Conservation (phyloP, 2,888 invertebrate genomes). For the Trichopoda pennipes region DNA sequence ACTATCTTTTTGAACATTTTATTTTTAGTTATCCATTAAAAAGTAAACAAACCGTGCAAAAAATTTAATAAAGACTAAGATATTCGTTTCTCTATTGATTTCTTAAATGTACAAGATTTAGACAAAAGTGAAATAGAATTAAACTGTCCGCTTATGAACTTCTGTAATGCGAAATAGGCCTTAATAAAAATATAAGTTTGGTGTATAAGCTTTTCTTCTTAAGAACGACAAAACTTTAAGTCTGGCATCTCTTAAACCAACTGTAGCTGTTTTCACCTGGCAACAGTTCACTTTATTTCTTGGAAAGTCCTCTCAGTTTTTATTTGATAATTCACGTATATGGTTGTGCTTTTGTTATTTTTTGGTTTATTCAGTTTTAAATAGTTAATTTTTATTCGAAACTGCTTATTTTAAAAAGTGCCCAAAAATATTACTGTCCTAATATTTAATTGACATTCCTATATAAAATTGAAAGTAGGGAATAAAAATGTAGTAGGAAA, state of each 20-base stretch:
- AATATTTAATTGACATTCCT: neutral
- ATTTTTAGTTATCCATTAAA: no score
- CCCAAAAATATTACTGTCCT: neutral
- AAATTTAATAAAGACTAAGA: no score
- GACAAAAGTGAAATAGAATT: no score
- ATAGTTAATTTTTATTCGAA: neutral
- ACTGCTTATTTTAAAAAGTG: neutral
- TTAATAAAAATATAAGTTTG: no score
- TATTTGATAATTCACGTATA: neutral
- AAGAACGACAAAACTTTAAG: no score
- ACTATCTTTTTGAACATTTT: no score
- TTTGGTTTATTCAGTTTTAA: neutral
- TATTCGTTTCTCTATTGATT: no score
- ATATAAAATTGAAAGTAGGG: neutral
- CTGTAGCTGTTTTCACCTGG: neutral
- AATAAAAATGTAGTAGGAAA: neutral
- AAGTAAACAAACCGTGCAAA: no score
- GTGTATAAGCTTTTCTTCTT: neutral
- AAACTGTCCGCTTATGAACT: no score
- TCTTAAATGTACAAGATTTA: no score
- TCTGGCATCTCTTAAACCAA: no score
- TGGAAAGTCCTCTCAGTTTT: conserved; percentile 39
- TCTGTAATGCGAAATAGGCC: no score
- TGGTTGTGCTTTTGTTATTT: neutral
- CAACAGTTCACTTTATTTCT: conserved; percentile 29